phyloP scores from a whole-genome alignment of 2,888 invertebrate species.

The Carpatolechia fugitivella region DNA sequence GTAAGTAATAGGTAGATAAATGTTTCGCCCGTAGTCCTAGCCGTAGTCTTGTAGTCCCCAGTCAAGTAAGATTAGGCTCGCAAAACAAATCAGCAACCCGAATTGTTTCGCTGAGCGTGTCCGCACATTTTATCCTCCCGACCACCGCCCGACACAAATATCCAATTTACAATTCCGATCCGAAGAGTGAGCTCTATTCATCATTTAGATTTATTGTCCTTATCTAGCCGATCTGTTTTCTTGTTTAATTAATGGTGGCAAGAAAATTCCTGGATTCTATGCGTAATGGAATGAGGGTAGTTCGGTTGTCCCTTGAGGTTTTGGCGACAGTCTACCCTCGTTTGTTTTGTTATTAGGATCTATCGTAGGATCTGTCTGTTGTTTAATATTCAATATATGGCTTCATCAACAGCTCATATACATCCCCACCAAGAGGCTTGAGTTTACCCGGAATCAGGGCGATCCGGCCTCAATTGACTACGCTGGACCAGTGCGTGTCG shows the following conservation, averaged over 20 bases:
- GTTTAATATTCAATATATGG: too few relatives aligned
- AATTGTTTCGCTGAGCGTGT: neutral
- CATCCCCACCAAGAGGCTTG: too few relatives aligned
- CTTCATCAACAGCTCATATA: too few relatives aligned
- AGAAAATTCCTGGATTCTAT: slow-evolving; percentile 49
- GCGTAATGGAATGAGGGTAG: slow-evolving; percentile 20
- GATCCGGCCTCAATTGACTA: too few relatives aligned
- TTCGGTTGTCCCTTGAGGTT: neutral
- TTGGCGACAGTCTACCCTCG: neutral
- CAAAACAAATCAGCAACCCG: neutral
- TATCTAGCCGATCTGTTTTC: slow-evolving; percentile 73
- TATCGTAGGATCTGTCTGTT: too few relatives aligned
- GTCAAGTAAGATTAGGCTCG: neutral
- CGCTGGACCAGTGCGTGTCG: too few relatives aligned
- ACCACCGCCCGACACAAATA: slow-evolving; percentile 45
- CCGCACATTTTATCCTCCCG: slow-evolving; percentile 19
- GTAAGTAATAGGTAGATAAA: neutral
- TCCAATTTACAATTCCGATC: slow-evolving; percentile 72
- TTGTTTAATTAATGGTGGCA: slow-evolving; percentile 74
- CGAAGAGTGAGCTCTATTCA: slow-evolving; percentile 64
- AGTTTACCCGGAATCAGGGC: too few relatives aligned
- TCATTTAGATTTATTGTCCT: slow-evolving; percentile 77
- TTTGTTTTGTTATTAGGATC: neutral
- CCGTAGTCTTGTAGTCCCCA: neutral
- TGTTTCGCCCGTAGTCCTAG: neutral